These are phyloP conservation scores for Tenrec ecaudatus DNA, from an alignment of 2,113 vertebrate genomes.

Conservation along the genomic window DNA sequence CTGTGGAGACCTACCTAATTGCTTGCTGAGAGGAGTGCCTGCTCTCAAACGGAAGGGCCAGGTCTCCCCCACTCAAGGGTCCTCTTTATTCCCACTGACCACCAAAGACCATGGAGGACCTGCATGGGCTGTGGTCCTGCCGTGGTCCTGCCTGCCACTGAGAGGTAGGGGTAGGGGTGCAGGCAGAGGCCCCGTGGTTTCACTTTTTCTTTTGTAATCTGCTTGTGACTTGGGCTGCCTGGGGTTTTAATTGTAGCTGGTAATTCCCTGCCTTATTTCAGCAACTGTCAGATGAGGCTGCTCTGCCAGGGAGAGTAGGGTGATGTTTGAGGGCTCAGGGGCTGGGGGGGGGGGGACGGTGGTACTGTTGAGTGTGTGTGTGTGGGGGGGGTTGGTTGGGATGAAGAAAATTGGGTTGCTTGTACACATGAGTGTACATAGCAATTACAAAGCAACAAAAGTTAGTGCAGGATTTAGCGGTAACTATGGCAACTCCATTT, in stretches of 20 bases:
- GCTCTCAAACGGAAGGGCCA: constrained; percentile 45
- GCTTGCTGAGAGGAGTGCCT: constrained; percentile 53
- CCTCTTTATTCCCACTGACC: constrained; percentile 53
- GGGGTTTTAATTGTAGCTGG: constrained; percentile 70
- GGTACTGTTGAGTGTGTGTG: too few relatives aligned
- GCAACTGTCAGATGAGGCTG: background rate
- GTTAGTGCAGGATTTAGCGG: constrained; percentile 80
- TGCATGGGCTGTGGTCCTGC: constrained; percentile 49
- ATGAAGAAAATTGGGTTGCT: constrained; percentile 72
- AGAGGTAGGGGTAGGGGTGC: background rate
- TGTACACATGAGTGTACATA: constrained; percentile 69
- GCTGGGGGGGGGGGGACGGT: background rate
- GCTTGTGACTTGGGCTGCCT: background rate
- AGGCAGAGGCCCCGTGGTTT: constrained; percentile 66
- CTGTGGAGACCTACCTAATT: constrained; percentile 73
- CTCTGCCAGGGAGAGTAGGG: background rate
- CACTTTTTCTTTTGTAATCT: constrained; percentile 63
- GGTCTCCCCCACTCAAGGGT: background rate
- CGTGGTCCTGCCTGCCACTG: background rate
- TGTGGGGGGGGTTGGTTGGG: background rate
- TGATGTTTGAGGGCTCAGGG: background rate
- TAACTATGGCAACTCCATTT: constrained; percentile 82
- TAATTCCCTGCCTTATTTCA: constrained; percentile 42
- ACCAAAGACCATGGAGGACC: constrained; percentile 47
- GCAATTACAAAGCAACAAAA: constrained; percentile 80